Conservation (phyloP, 1,140 invertebrate genomes). For the Bathynomus jamesi region DNA sequence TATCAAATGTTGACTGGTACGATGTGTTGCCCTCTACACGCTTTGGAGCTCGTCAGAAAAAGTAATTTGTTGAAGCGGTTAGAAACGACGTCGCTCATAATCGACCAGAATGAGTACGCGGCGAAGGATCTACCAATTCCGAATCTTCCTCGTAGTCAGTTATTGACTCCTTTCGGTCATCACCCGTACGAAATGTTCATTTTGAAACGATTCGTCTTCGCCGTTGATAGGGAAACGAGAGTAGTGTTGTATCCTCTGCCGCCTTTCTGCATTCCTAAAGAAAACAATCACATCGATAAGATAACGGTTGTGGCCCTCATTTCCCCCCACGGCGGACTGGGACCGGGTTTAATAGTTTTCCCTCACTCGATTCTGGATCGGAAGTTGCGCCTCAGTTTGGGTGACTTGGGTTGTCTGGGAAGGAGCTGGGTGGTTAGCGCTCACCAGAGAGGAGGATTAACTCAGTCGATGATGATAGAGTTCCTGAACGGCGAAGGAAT, state of each 20-base stretch:
- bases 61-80: neutral
- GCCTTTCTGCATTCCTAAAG: neutral
- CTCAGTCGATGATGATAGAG: neutral
- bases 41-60: neutral
- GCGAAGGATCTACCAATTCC: neutral
- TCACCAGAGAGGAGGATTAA: neutral
- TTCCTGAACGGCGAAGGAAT: neutral
- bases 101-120: no score
- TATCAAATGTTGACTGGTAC: neutral
- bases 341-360: neutral
- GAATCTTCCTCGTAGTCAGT: neutral
- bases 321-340: neutral
- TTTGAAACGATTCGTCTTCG: neutral
- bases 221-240: neutral
- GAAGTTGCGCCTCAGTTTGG: neutral
- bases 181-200: neutral
- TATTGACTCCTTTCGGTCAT: neutral
- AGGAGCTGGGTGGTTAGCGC: neutral
- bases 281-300: neutral
- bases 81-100: neutral
- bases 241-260: neutral
- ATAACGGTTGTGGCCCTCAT: neutral
- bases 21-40: neutral
- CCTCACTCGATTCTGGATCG: neutral
- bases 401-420: neutral